Evolutionary conservation across 2,797 vertebrate genomes (phyloP).

Genomic region (Psittacula derbiana): DNA sequence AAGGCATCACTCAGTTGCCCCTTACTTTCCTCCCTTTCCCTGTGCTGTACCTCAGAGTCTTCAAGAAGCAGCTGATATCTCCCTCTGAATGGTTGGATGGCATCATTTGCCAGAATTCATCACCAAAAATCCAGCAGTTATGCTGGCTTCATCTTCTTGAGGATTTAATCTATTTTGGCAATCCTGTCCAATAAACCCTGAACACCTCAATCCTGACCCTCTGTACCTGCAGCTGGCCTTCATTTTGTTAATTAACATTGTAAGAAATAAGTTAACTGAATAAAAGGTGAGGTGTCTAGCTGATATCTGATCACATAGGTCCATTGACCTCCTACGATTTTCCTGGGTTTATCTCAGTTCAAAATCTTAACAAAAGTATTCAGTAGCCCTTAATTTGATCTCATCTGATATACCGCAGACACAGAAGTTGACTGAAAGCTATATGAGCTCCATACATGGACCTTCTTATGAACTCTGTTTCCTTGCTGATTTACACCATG

Average conservation of each 20-base stretch:
- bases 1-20: neutral
- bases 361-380: neutral
- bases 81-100: neutral
- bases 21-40: neutral
- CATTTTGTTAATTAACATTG: neutral
- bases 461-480: neutral
- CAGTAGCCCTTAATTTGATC: neutral
- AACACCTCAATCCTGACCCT: accelerated
- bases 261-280: neutral
- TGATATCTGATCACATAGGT: neutral
- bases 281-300: neutral
- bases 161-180: neutral
- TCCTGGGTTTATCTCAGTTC: neutral
- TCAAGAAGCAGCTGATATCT: neutral
- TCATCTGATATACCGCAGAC: too few species aligned
- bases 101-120: neutral
- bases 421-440: neutral
- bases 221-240: neutral
- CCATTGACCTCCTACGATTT: neutral
- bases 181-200: neutral
- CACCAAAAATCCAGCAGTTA: neutral
- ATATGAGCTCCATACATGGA: neutral
- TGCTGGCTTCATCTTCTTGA: neutral
- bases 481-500: neutral
- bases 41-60: neutral